Evolutionary conservation across 2,888 invertebrate species (phyloP).

Genomic region (Eupelmus urozonus): DNA sequence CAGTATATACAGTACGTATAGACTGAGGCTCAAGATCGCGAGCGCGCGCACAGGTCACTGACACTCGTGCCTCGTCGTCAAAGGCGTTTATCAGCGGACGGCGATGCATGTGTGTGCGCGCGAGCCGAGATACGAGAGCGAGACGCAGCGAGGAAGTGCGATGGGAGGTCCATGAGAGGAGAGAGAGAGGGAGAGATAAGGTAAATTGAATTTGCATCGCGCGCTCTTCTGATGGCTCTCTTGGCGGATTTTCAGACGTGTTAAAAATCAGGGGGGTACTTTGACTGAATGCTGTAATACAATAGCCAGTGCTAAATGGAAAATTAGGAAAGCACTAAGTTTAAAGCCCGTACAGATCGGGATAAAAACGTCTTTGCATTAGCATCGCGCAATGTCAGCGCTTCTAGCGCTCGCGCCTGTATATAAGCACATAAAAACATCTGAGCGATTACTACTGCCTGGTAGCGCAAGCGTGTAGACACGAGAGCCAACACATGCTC

Average conservation of each 20-base stretch:
- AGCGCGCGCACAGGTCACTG: constrained; percentile 66
- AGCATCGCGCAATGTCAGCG: constrained; percentile 20
- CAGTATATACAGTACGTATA: not conserved
- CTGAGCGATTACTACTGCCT: constrained; percentile 3
- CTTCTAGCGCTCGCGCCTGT: constrained; percentile 15
- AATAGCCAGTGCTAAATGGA: not conserved
- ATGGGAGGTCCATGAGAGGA: not conserved
- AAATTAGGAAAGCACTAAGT: too few species aligned
- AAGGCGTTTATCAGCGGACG: constrained; percentile 66
- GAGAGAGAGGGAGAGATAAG: constrained; percentile 5
- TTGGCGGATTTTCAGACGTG: too few species aligned
- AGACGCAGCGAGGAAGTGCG: not conserved
- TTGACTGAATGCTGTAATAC: not conserved
- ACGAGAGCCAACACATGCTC: not conserved
- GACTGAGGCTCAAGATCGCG: not conserved
- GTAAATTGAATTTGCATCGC: constrained; percentile 19
- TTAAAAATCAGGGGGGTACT: not conserved
- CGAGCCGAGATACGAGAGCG: not conserved
- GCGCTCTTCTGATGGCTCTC: too few species aligned
- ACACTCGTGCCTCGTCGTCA: constrained; percentile 66
- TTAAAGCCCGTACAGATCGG: constrained; percentile 61
- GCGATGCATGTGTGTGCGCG: not conserved
- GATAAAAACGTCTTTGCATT: constrained; percentile 12
- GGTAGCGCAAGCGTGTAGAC: not conserved
- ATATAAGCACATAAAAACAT: constrained; percentile 16